Base-by-base conservation (phyloP, 2,797 vertebrate species). In the Cephalopachus bancanus region DNA sequence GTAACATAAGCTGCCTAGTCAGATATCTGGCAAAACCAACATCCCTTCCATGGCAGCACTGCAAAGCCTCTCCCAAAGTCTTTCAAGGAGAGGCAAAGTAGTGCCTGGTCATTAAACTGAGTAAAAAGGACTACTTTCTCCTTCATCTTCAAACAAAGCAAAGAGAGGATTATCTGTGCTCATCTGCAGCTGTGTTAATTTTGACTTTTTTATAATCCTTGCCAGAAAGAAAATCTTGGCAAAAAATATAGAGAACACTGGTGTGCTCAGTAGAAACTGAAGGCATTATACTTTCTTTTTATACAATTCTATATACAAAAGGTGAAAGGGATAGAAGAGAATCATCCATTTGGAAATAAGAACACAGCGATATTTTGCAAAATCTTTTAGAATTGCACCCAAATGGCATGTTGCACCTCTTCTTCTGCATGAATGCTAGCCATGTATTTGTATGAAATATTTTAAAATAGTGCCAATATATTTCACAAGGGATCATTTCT, bases 101-200 rank as follows among this genome's bases (percentile, higher is more conserved):
- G 69, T 65, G 93, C 80, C 89, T 95, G 62, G 26, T 92, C 92
- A 69, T 72, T 89, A 96, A 94, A 72, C 79, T 33, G 16, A 89
- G 62, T 79, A 90, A 78, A 84, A 97, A 91, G 28, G 53, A 79
- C 4, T 5, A 0, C 12, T 24, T 86, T 98, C 95, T 78, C 89
- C 89, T 98, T 97, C 89, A 89, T 95, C 96, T 93, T 86, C 20
- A 20, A 44, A 95, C 81, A 96, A 95, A 97, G 93, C 65, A 80
- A 0, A 0, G 33, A 75, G 62, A 89, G 64, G 59, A 72, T 95
- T 97, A 81, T 59, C 80, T 93, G 44, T 55, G 83, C 86, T 95
- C 96, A 98, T 97, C 97, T 98, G 96, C 96, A 98, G 55, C 83
- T 98, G 28, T 79, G 80, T 81, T 97, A 97, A 91, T 80, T 93